phyloP scores from a whole-genome alignment of 2,113 vertebrate species.

The Ptilorrhoa leucosticta region DNA sequence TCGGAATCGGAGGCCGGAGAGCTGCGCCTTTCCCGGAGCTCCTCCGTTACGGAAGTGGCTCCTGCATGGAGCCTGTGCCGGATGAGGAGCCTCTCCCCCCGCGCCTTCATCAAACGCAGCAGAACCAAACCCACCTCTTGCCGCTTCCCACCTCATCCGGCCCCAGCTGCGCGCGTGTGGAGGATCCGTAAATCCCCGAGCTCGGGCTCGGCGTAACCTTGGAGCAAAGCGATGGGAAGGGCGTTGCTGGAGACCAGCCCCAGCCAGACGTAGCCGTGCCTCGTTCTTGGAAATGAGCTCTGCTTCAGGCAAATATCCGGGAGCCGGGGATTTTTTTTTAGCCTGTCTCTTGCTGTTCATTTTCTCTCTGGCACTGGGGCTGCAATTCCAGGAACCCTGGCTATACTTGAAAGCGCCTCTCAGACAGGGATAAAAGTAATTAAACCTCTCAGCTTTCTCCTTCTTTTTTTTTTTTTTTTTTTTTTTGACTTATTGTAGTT shows the following conservation, averaged over 20 bases:
- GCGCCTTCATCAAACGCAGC: background rate
- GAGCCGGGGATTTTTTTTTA: background rate
- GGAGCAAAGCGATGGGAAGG: background rate
- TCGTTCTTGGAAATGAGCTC: background rate
- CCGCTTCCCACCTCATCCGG: background rate
- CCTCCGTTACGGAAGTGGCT: fast-evolving
- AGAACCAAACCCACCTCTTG: background rate
- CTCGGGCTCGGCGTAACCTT: background rate
- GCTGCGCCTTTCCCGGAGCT: fast-evolving
- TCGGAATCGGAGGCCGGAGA: background rate
- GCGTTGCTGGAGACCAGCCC: background rate
- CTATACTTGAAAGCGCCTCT: background rate
- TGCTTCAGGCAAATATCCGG: background rate
- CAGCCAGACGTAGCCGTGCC: background rate
- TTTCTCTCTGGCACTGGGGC: slow-evolving; percentile 15
- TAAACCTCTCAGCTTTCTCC: background rate
- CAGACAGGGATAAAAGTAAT: slow-evolving; percentile 6
- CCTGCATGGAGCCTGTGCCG: background rate
- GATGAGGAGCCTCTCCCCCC: background rate
- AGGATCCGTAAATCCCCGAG: background rate
- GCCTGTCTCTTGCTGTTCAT: slow-evolving; percentile 2
- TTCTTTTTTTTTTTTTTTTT: background rate
- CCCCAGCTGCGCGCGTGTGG: fast-evolving
- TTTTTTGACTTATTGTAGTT: background rate
- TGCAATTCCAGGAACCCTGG: slow-evolving; percentile 29